Percentiles rank a stretch among this genome's conserved stretches.
Evolutionary conservation across 1,140 invertebrate species (phyloP).

Genomic region (Drosophila lowei): DNA sequence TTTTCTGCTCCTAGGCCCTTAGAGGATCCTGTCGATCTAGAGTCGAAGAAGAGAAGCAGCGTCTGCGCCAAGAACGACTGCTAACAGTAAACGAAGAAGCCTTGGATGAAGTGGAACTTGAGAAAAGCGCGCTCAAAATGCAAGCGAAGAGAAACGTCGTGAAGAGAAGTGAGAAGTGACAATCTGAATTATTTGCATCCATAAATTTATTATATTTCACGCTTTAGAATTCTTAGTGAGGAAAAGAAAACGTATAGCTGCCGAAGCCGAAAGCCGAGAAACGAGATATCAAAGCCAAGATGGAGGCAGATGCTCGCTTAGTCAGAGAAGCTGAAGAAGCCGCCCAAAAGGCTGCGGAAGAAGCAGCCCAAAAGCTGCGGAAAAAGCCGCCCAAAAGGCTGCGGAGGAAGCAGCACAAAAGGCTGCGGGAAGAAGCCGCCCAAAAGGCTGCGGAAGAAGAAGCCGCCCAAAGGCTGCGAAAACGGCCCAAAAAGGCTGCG

Average conservation of each 20-base stretch:
- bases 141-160: too few relatives aligned
- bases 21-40: slow-evolving; percentile 84
- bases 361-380: too few relatives aligned
- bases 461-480: too few relatives aligned
- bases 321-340: slow-evolving; percentile 76
- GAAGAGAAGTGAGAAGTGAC: slow-evolving; percentile 84
- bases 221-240: slow-evolving; percentile 45
- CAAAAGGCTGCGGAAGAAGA: slow-evolving; percentile 83
- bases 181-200: too few relatives aligned
- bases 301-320: slow-evolving; percentile 23
- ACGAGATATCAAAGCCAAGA: slow-evolving; percentile 79
- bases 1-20: slow-evolving; percentile 85
- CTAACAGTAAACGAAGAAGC: slow-evolving; percentile 82
- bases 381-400: too few relatives aligned
- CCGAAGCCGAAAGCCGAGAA: slow-evolving; percentile 52
- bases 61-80: slow-evolving; percentile 83
- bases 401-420: too few relatives aligned
- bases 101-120: slow-evolving; percentile 84
- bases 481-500: slow-evolving; percentile 26
- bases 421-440: slow-evolving; percentile 83
- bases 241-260: slow-evolving; percentile 47
- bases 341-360: slow-evolving; percentile 82
- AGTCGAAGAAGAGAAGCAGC: slow-evolving; percentile 84
- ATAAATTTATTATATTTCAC: background rate
- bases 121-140: slow-evolving; percentile 85